These are phyloP conservation scores for Eudemis profundana DNA, from an alignment of 2,888 invertebrate genomes.

Conservation along the genomic window DNA sequence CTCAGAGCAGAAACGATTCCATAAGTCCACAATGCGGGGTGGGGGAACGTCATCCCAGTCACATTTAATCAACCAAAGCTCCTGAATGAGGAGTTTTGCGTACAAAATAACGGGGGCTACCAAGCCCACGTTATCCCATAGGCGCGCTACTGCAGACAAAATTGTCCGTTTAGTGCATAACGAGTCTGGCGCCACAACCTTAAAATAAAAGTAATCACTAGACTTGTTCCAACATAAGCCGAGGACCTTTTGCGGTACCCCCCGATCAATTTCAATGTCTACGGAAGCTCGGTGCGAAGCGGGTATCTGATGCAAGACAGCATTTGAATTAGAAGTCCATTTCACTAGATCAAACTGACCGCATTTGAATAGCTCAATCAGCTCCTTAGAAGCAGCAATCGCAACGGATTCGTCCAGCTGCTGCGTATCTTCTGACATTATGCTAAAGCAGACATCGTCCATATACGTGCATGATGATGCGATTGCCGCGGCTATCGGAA, in stretches of 20 bases:
- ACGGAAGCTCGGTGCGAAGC: not conserved
- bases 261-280: not conserved
- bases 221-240: conserved; percentile 1
- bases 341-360: not conserved
- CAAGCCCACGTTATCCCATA: not conserved
- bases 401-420: not conserved
- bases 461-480: not conserved
- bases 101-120: not conserved
- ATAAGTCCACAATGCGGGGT: not conserved
- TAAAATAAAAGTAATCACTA: not conserved
- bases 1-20: not conserved
- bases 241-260: not conserved
- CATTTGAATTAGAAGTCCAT: not conserved
- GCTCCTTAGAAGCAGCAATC: not conserved
- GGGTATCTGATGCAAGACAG: not conserved
- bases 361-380: not conserved
- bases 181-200: not conserved
- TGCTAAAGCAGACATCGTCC: not conserved
- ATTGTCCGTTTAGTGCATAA: not conserved
- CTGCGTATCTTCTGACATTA: not conserved
- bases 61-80: not conserved
- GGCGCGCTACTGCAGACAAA: not conserved
- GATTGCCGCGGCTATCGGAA: not conserved
- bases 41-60: not conserved
- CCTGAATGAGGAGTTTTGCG: not conserved